Conservation (phyloP, 2,888 invertebrate genomes). For the Lydus trimaculatus region DNA sequence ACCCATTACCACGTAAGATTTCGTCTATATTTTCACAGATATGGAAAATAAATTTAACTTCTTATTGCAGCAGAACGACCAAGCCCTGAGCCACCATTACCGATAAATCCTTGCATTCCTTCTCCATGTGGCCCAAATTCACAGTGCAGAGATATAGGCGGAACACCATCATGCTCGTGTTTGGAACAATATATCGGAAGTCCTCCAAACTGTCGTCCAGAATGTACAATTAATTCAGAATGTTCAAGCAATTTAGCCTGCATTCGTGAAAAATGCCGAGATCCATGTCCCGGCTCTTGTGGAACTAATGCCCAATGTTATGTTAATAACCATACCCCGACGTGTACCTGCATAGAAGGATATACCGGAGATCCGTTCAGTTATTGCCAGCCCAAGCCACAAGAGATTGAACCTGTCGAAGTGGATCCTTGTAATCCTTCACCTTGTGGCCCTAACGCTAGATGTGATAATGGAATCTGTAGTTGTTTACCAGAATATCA, state of each 20-base stretch:
- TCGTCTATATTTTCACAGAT: not conserved
- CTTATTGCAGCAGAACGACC: constrained; percentile 40
- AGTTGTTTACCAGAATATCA: constrained; percentile 73
- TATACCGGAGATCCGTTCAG: constrained; percentile 72
- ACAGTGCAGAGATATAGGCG: constrained; percentile 71
- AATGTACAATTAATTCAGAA: constrained; percentile 75
- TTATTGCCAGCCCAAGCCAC: constrained; percentile 53
- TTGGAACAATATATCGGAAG: constrained; percentile 71
- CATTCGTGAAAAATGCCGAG: constrained; percentile 75
- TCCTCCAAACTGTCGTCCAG: constrained; percentile 76
- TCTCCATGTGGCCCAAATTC: constrained; percentile 79
- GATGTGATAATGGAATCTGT: constrained; percentile 72
- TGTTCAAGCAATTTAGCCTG: constrained; percentile 74
- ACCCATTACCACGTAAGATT: constrained; percentile 62
- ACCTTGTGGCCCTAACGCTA: constrained; percentile 71
- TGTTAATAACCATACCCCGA: constrained; percentile 77
- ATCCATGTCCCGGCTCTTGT: constrained; percentile 81
- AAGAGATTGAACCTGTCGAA: constrained; percentile 33
- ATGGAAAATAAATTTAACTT: not conserved
- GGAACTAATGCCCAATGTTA: constrained; percentile 75
- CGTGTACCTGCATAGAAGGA: constrained; percentile 71
- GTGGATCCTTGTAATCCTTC: constrained; percentile 69
- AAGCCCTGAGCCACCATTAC: constrained; percentile 51
- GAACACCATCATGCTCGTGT: constrained; percentile 74
- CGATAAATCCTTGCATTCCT: constrained; percentile 72